Conservation (phyloP, 2,888 invertebrate genomes). For the Acronicta alni region DNA sequence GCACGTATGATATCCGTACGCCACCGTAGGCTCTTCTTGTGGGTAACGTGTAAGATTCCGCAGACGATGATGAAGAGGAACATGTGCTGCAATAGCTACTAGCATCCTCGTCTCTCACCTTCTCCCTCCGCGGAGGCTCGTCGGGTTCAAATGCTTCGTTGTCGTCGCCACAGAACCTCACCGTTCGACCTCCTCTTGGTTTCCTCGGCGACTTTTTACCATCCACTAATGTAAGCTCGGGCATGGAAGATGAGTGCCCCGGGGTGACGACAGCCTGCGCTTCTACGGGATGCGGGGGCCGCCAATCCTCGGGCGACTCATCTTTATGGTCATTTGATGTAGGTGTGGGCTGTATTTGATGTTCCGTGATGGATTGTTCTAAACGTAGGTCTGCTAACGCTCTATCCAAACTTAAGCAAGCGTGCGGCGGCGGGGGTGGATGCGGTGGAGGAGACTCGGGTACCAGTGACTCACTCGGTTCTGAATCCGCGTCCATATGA, state of each 20-base stretch:
- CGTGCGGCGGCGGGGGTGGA: slow-evolving; percentile 83
- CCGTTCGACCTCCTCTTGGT: slow-evolving; percentile 80
- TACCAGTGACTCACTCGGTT: slow-evolving; percentile 88
- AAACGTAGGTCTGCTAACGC: slow-evolving; percentile 88
- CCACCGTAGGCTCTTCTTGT: slow-evolving; percentile 95
- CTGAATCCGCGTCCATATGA: slow-evolving; percentile 90
- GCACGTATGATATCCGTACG: slow-evolving; percentile 97
- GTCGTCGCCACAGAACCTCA: slow-evolving; percentile 84
- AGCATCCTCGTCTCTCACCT: slow-evolving; percentile 90
- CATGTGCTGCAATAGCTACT: slow-evolving; percentile 96
- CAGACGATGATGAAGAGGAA: slow-evolving; percentile 96
- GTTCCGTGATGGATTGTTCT: slow-evolving; percentile 91
- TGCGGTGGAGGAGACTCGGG: slow-evolving; percentile 88
- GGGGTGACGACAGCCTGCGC: slow-evolving; percentile 87
- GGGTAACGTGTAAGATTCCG: slow-evolving; percentile 95
- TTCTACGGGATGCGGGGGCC: slow-evolving; percentile 86
- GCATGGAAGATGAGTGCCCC: slow-evolving; percentile 87
- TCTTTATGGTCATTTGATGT: slow-evolving; percentile 72
- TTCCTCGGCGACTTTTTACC: slow-evolving; percentile 74
- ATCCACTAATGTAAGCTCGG: slow-evolving; percentile 86
- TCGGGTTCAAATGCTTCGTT: slow-evolving; percentile 85
- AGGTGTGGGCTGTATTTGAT: slow-evolving; percentile 90
- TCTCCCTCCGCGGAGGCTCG: slow-evolving; percentile 75
- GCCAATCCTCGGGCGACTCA: slow-evolving; percentile 85
- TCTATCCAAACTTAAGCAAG: slow-evolving; percentile 82